Base-by-base conservation (phyloP, 1,140 invertebrate genomes). In the Dinoponera quadriceps region DNA sequence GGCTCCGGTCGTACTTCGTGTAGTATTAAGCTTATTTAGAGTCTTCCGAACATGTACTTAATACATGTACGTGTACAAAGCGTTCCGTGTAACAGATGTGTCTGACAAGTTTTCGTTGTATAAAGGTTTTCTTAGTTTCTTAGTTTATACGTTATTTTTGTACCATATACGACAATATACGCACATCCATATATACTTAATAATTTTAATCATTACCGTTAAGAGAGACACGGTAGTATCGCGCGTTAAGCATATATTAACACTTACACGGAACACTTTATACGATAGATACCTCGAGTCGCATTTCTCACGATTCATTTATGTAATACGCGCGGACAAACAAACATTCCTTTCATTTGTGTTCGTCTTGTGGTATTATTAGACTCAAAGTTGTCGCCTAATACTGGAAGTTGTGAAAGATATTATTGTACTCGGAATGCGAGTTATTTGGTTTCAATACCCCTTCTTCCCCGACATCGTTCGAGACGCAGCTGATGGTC, bases 281-380 rank as follows among this genome's bases (percentile, higher is more conserved):
- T 60, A 72, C n/a, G 66, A 33, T 49, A 7, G 72, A 22, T 38
- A 33, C 18, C 16, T 44, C 72, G 33, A 3, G 38, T 66, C 9
- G 33, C 20, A 14, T 69, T 22, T n/a, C 44, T 25, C 18, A 2
- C 29, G 3, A 54, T 66, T 22, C 9, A 29, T 51, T 60, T 44
- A n/a, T 16, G 51, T 54, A 63, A 7, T 63, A 38, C 14, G 20
- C 29, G 44, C 48, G 33, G 54, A 13, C 22, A 38, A 65, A 33
- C 65, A 68, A 77, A 77, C 74, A 68, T 78, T 69, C 44, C 44
- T 65, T 75, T 1, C 22, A 68, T 5, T 68, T 55, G 44, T 77
- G 62, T 49, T 55, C 7, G 13, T 68, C 55, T 57, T 16, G 3
- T 44, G 44, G 38, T 4, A 51, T 74, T 60, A 60, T 33, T 7